A percentile compares a stretch with the other conserved stretches of the same genome.
Evolutionary conservation across 1,140 invertebrate genomes (phyloP).

Genomic region (Drosophila baimaii): DNA sequence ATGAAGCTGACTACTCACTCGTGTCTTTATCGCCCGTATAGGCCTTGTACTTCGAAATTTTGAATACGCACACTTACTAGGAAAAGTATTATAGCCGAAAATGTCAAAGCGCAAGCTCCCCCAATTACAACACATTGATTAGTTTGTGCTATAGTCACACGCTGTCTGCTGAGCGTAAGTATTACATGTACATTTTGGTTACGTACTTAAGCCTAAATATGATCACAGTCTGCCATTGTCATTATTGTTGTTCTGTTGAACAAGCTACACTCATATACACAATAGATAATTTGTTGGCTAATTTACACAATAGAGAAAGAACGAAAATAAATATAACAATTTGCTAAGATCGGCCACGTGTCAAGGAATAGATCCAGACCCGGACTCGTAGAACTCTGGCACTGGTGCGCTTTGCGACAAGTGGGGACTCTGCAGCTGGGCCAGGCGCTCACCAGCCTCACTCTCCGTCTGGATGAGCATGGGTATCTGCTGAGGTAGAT

Average conservation of each 20-base stretch:
- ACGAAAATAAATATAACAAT: constrained; percentile 48
- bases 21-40: not conserved
- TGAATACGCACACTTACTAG: not conserved
- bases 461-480: constrained; percentile 84
- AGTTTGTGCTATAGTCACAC: constrained; percentile 47
- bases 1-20: too few relatives aligned
- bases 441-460: constrained; percentile 60
- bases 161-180: not conserved
- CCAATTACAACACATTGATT: constrained; percentile 4
- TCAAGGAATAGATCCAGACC: constrained; percentile 63
- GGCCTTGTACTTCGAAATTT: not conserved
- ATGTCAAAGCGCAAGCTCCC: too few relatives aligned
- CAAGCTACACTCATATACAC: constrained; percentile 40
- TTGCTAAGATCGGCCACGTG: constrained; percentile 35
- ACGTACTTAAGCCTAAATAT: constrained; percentile 57
- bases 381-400: constrained; percentile 59
- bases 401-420: constrained; percentile 20
- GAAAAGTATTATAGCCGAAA: too few relatives aligned
- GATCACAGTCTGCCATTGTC: constrained; percentile 66
- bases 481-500: constrained; percentile 86
- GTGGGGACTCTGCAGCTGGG: constrained; percentile 52
- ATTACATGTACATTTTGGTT: constrained; percentile 46
- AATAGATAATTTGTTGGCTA: constrained; percentile 3
- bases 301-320: constrained; percentile 21
- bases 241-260: constrained; percentile 19